phyloP scores from a whole-genome alignment of 2,888 invertebrate genomes.

The Agrypnus murinus region DNA sequence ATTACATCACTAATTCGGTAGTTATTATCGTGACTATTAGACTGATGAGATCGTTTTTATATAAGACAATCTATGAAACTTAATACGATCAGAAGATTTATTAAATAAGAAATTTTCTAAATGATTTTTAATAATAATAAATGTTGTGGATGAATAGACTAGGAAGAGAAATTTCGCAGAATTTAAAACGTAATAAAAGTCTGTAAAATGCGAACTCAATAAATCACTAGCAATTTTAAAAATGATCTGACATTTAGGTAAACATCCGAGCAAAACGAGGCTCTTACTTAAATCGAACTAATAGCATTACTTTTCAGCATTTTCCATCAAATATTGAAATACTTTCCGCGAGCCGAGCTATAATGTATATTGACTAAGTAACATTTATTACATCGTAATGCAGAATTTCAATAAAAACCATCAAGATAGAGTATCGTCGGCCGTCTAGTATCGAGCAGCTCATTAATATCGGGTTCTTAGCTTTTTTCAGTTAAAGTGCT shows the following conservation, averaged over 20 bases:
- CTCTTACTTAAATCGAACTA: slow-evolving; percentile 43
- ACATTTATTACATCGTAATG: slow-evolving; percentile 40
- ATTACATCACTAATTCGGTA: too few species aligned
- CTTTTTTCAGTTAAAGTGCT: slow-evolving; percentile 52
- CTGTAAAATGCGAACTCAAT: slow-evolving; percentile 28
- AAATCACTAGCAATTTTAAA: slow-evolving; percentile 44
- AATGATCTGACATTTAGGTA: slow-evolving; percentile 45
- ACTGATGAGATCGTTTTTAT: too few species aligned
- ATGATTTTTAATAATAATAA: background rate
- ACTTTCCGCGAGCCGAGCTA: slow-evolving; percentile 34
- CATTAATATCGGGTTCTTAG: slow-evolving; percentile 51
- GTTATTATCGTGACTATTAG: too few species aligned
- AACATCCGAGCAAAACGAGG: slow-evolving; percentile 43
- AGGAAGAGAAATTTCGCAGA: background rate
- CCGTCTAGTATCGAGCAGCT: slow-evolving; percentile 48
- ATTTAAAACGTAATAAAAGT: slow-evolving; percentile 36
- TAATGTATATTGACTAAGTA: slow-evolving; percentile 35
- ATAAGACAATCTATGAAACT: too few species aligned
- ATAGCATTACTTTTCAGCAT: slow-evolving; percentile 44
- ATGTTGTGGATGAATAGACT: background rate
- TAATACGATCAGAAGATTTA: too few species aligned
- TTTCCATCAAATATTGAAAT: slow-evolving; percentile 47
- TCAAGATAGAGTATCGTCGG: slow-evolving; percentile 36
- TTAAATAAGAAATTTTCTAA: too few species aligned
- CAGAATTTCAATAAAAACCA: slow-evolving; percentile 43